Conservation (phyloP, 2,888 invertebrate genomes). For the Magallana nippona region DNA sequence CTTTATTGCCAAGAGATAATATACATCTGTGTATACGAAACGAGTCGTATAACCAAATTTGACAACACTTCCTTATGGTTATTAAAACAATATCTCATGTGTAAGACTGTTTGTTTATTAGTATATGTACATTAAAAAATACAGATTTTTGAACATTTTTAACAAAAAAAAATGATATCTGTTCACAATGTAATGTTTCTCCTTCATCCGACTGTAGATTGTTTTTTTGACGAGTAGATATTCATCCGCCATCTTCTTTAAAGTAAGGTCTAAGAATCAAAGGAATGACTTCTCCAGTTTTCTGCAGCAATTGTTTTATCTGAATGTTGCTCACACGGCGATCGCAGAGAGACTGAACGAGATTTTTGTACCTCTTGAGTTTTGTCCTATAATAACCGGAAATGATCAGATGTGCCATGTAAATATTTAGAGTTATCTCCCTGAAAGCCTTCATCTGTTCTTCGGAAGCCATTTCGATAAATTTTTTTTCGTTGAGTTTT, state of each 20-base stretch:
- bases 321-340: neutral
- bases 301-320: conserved; percentile 7
- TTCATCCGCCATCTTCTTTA: conserved; percentile 33
- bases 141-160: neutral
- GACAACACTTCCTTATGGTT: conserved; percentile 48
- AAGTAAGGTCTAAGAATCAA: conserved; percentile 36
- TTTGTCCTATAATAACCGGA: conserved; percentile 20
- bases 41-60: conserved; percentile 38
- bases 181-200: conserved; percentile 2
- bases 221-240: conserved; percentile 26
- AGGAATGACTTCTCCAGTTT: conserved; percentile 6
- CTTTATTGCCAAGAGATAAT: conserved; percentile 84
- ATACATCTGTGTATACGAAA: conserved; percentile 44
- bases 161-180: neutral
- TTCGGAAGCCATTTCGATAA: conserved; percentile 14
- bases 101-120: neutral
- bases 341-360: conserved; percentile 37
- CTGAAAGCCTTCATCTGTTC: conserved; percentile 25
- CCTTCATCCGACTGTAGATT: conserved; percentile 30
- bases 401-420: conserved; percentile 11
- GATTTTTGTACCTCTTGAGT: conserved; percentile 8
- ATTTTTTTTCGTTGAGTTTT: conserved; percentile 16
- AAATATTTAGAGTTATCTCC: conserved; percentile 30
- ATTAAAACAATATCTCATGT: conserved; percentile 27
- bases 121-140: neutral